These are phyloP conservation scores for Rhipidura dahli DNA, from an alignment of 2,113 vertebrate genomes.

Conservation along the genomic window DNA sequence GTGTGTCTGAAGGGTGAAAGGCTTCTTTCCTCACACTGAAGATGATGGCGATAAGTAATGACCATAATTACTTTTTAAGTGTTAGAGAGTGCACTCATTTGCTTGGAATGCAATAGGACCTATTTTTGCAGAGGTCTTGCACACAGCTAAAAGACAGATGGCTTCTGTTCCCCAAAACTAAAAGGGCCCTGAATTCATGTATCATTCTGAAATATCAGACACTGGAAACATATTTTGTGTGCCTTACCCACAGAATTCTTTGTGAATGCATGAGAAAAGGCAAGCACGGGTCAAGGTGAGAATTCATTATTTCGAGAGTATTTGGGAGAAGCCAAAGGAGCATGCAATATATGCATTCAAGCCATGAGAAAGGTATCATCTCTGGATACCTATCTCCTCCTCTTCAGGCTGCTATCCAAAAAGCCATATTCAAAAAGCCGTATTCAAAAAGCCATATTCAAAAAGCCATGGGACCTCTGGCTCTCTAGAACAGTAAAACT, in stretches of 20 bases:
- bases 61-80: not conserved
- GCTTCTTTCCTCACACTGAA: not conserved
- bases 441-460: not conserved
- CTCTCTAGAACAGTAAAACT: not conserved
- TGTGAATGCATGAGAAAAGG: not conserved
- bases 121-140: not conserved
- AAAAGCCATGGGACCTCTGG: no score
- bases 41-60: not conserved
- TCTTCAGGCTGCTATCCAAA: not conserved
- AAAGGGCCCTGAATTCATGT: not conserved
- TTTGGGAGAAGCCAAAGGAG: not conserved
- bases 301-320: not conserved
- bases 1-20: not conserved
- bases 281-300: not conserved
- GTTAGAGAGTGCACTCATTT: not conserved
- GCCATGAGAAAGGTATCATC: not conserved
- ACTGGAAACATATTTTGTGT: not conserved
- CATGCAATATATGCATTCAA: not conserved
- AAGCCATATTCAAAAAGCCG: not conserved
- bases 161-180: not conserved
- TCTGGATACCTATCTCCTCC: not conserved
- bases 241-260: not conserved
- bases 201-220: not conserved
- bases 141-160: not conserved
- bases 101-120: not conserved